Conservation (phyloP, 1,140 invertebrate genomes). For the Drosophila obscura region DNA sequence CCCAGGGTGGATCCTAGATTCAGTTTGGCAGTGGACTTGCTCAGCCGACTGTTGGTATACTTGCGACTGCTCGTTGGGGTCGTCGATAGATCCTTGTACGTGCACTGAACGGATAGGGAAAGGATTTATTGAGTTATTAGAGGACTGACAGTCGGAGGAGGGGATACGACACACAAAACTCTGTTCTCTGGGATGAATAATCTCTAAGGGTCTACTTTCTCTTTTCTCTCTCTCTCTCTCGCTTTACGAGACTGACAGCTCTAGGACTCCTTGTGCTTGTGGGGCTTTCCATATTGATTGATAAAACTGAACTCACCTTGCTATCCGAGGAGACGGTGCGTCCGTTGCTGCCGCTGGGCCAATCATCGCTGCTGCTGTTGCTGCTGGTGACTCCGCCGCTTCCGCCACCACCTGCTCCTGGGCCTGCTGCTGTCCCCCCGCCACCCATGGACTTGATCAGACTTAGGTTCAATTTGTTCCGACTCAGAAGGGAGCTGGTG, state of each 20-base stretch:
- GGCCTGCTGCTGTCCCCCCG: slow-evolving; percentile 13
- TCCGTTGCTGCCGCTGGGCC: slow-evolving; percentile 73
- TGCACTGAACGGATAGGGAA: slow-evolving; percentile 45
- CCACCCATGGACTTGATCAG: slow-evolving; percentile 67
- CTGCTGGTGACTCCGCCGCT: background rate
- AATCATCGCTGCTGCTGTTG: slow-evolving; percentile 58
- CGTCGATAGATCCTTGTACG: slow-evolving; percentile 76
- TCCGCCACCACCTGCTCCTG: slow-evolving; percentile 12
- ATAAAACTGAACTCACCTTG: slow-evolving; percentile 54
- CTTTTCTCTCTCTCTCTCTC: too few species aligned
- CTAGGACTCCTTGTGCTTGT: background rate
- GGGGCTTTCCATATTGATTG: background rate
- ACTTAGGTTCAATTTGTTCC: slow-evolving; percentile 79
- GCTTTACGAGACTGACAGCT: too few species aligned
- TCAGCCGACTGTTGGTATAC: slow-evolving; percentile 73
- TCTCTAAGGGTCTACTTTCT: too few species aligned
- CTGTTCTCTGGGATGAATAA: too few species aligned
- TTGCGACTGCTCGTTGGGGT: slow-evolving; percentile 80
- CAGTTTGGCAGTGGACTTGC: slow-evolving; percentile 83
- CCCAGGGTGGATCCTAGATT: slow-evolving; percentile 69
- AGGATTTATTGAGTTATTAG: background rate
- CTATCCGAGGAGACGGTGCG: slow-evolving; percentile 78
- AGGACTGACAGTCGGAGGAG: too few species aligned
- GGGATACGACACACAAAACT: too few species aligned
- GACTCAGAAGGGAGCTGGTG: slow-evolving; percentile 63